Conservation (phyloP, 2,113 vertebrate genomes). For the Bujurquina vittata region DNA sequence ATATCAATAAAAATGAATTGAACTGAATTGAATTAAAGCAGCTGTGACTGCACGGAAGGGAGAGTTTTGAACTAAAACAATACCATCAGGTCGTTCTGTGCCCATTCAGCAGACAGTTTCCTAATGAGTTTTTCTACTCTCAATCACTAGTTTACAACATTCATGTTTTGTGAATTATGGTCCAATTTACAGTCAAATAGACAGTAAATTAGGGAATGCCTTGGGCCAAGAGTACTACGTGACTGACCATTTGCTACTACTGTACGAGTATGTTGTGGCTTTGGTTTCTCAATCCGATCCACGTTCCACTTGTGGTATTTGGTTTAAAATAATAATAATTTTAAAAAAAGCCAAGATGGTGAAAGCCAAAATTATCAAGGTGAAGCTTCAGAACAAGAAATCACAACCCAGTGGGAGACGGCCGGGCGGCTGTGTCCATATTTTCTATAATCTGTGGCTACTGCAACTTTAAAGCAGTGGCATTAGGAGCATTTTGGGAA, state of each 20-base stretch:
- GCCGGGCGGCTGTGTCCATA: neutral
- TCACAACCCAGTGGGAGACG: neutral
- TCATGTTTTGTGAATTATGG: neutral
- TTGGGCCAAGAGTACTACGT: neutral
- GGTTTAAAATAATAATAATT: neutral
- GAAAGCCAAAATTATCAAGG: neutral
- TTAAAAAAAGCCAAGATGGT: too few relatives aligned
- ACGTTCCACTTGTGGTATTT: neutral
- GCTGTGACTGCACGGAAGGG: neutral
- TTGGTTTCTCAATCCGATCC: neutral
- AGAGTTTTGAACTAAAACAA: neutral
- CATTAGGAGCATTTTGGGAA: neutral
- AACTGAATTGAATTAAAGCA: too few relatives aligned
- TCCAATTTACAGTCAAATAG: neutral
- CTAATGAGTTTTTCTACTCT: neutral
- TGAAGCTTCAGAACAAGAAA: neutral
- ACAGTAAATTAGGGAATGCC: neutral
- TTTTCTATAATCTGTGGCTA: too few relatives aligned
- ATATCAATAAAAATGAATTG: neutral
- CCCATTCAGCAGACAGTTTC: too few relatives aligned
- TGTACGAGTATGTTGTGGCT: neutral
- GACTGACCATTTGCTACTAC: neutral
- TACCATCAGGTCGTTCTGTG: neutral
- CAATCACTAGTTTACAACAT: neutral
- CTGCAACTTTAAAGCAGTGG: neutral